Base-by-base conservation (phyloP, 2,888 invertebrate genomes). In the Pharmacophagus antenor region DNA sequence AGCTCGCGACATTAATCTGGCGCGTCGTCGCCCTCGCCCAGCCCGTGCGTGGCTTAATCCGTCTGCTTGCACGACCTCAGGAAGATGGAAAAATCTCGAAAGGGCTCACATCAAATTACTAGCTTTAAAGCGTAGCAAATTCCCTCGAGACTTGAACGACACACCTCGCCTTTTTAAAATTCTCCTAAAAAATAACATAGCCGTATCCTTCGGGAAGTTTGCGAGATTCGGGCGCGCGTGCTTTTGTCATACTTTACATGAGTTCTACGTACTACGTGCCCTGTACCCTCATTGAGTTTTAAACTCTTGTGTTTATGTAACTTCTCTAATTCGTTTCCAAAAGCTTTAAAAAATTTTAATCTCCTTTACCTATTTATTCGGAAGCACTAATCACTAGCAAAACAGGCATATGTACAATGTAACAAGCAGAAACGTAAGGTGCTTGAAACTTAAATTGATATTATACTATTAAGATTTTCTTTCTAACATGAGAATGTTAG, bases 61-160 rank as follows among this genome's bases (percentile, higher is more conserved):
- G 79, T 80, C 78, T 73, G 80, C 79, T 84, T 82, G 83, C 84
- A 82, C 85, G 85, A 84, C 82, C 81, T 78, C 84, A 78, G 74
- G 77, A 84, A 88, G 85, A 87, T 85, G 86, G 85, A 85, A 88
- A 88, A 87, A 88, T 88, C 88, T 87, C 82, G 77, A 82, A 87
- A 87, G 31, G 84, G 82, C 86, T 88, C 87, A 79, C 87, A 86
- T 88, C 87, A 88, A 88, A 88, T 89, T 89, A 88, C 88, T 86
- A 81, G 85, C 82, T 87, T 88, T 89, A 88, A 88, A 88, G 84
- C 82, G 82, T 79, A 81, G 81, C 79, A 80, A 83, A 88, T 85
- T 85, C 88, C 85, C 85, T 68, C 71, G 83, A 80, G 85, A 77
- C 65, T 65, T 68, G 74, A 77, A 79, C 85, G 81, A 86, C 84